Evolutionary conservation across 37 sponge, comb jelly and placozoan genomes (phyloP).

Genomic region (Lycopodina hypogea): DNA sequence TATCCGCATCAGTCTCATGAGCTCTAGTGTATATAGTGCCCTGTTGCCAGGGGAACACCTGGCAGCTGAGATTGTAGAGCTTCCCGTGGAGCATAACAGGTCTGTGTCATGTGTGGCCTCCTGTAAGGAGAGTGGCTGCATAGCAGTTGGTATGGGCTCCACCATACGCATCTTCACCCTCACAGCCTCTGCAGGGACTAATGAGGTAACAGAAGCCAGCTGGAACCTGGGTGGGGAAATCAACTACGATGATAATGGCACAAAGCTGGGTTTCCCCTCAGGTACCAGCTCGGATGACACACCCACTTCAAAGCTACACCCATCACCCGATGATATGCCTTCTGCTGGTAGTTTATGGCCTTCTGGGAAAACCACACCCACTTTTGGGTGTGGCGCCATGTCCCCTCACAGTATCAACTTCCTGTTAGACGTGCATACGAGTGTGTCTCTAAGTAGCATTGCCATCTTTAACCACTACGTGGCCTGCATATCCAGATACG

Average conservation of each 20-base stretch:
- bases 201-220: not conserved
- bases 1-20: conserved; percentile 19
- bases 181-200: not conserved
- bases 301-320: too few relatives aligned
- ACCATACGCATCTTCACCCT: conserved; percentile 38
- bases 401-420: conserved; percentile 21
- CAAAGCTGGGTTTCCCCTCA: not conserved
- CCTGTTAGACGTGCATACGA: conserved; percentile 39
- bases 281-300: not conserved
- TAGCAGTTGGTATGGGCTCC: conserved; percentile 49
- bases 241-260: not conserved
- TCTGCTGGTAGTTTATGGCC: too few relatives aligned
- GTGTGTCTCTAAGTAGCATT: conserved; percentile 24
- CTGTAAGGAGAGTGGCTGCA: conserved; percentile 41
- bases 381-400: too few relatives aligned
- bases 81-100: conserved; percentile 22
- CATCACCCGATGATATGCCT: too few relatives aligned
- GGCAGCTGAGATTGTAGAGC: conserved; percentile 53
- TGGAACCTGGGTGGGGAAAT: not conserved
- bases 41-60: not conserved
- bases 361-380: too few relatives aligned
- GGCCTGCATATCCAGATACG: conserved; percentile 45
- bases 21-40: not conserved
- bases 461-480: conserved; percentile 41
- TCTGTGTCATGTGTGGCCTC: conserved; percentile 39